These are phyloP conservation scores for Corythornis madagascariensis DNA, from an alignment of 2,113 vertebrate genomes.

Conservation along the genomic window DNA sequence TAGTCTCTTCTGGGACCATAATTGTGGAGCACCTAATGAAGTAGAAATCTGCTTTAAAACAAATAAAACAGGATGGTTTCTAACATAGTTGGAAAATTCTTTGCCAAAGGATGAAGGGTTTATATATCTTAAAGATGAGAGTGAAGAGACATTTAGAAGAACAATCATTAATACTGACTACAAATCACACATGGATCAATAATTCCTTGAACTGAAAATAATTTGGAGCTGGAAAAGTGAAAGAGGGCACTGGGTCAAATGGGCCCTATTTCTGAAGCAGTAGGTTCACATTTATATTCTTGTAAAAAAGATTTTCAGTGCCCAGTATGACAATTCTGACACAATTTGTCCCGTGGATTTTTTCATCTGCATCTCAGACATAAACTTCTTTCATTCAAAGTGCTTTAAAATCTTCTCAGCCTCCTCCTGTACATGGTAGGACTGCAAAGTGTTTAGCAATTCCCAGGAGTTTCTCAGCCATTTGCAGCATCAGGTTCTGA, in stretches of 20 bases:
- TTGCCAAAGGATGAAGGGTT: background rate
- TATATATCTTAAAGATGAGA: background rate
- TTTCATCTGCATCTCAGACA: background rate
- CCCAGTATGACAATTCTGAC: background rate
- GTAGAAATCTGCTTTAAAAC: background rate
- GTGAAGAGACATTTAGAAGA: background rate
- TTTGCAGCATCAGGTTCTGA: conserved; percentile 11
- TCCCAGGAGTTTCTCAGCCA: conserved; percentile 35
- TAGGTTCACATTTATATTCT: background rate
- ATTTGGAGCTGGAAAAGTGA: background rate
- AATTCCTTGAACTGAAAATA: background rate
- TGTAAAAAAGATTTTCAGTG: background rate
- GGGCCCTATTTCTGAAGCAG: no score
- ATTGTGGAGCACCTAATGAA: background rate
- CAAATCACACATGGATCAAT: background rate
- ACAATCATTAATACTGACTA: background rate
- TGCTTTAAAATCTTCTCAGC: conserved; percentile 59
- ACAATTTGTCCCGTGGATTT: background rate
- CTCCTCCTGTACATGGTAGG: background rate
- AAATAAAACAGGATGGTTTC: background rate
- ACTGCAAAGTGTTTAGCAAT: conserved; percentile 11
- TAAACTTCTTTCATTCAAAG: background rate
- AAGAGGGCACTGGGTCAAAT: background rate
- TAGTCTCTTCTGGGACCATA: background rate
- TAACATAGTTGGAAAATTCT: background rate